Evolutionary conservation across 2,797 vertebrate species (phyloP).

Genomic region (Bradypus variegatus): DNA sequence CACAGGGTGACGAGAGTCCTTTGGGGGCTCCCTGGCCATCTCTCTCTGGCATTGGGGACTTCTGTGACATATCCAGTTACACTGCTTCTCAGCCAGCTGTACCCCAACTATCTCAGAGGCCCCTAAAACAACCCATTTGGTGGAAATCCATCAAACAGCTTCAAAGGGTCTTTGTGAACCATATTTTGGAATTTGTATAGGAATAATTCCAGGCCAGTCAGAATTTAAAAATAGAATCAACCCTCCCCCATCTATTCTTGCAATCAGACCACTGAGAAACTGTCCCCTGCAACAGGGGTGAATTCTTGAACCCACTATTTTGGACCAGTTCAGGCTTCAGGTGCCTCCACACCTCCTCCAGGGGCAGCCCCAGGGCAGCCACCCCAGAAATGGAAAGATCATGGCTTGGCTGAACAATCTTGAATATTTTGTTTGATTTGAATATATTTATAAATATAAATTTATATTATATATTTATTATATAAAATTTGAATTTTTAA

Average conservation of each 20-base stretch:
- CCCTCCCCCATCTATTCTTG: not conserved
- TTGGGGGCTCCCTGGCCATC: not conserved
- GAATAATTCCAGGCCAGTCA: not conserved
- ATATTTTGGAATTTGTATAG: conserved; percentile 27
- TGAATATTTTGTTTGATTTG: not conserved
- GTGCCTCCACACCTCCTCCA: conserved; percentile 26
- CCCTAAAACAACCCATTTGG: not conserved
- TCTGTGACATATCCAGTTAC: not conserved
- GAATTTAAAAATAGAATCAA: conserved; percentile 39
- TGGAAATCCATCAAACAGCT: not conserved
- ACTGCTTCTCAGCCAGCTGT: not conserved
- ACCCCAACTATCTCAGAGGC: not conserved
- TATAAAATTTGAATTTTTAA: too few relatives aligned
- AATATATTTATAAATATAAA: too few relatives aligned
- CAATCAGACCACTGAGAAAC: not conserved
- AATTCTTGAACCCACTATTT: conserved; percentile 53
- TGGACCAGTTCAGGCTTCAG: not conserved
- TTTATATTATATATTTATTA: too few relatives aligned
- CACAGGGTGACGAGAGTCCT: not conserved
- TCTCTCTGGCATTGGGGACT: not conserved
- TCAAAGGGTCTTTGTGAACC: not conserved
- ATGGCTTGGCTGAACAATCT: conserved; percentile 68
- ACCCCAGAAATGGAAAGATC: conserved; percentile 54
- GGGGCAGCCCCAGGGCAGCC: not conserved
- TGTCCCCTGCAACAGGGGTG: not conserved